These are phyloP conservation scores for Magallana ariakensis DNA, from an alignment of 1,140 invertebrate genomes.

Conservation along the genomic window DNA sequence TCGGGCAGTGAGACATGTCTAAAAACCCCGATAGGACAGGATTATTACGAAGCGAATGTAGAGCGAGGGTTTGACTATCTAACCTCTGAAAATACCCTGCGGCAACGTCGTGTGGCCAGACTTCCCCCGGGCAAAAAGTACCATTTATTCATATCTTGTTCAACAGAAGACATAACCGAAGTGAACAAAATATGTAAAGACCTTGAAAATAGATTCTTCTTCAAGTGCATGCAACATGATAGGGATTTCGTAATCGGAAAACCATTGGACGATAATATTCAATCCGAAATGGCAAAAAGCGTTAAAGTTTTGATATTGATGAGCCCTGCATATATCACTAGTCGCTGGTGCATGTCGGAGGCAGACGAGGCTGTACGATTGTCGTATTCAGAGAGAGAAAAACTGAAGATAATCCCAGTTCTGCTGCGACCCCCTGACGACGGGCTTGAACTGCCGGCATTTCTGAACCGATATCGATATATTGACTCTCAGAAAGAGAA, in stretches of 20 bases:
- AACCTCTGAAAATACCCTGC: neutral
- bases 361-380: neutral
- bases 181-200: slow-evolving; percentile 6
- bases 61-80: neutral
- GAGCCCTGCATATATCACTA: neutral
- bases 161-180: neutral
- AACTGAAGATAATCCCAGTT: slow-evolving; percentile 28
- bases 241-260: slow-evolving; percentile 12
- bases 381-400: neutral
- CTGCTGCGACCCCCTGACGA: neutral
- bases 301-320: neutral
- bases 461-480: slow-evolving; percentile 36
- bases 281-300: slow-evolving; percentile 24
- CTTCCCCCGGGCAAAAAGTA: slow-evolving; percentile 16
- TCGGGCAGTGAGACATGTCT: neutral
- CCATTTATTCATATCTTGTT: slow-evolving; percentile 25
- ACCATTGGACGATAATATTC: neutral
- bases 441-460: neutral
- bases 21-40: neutral
- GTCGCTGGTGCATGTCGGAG: slow-evolving; percentile 13
- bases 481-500: slow-evolving; percentile 38
- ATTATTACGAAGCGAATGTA: neutral
- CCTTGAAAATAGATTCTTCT: neutral
- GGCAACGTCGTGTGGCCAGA: neutral
- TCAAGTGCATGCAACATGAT: slow-evolving; percentile 19